These are phyloP conservation scores for Odontesthes bonariensis DNA, from an alignment of 2,113 vertebrate genomes.

Conservation along the genomic window DNA sequence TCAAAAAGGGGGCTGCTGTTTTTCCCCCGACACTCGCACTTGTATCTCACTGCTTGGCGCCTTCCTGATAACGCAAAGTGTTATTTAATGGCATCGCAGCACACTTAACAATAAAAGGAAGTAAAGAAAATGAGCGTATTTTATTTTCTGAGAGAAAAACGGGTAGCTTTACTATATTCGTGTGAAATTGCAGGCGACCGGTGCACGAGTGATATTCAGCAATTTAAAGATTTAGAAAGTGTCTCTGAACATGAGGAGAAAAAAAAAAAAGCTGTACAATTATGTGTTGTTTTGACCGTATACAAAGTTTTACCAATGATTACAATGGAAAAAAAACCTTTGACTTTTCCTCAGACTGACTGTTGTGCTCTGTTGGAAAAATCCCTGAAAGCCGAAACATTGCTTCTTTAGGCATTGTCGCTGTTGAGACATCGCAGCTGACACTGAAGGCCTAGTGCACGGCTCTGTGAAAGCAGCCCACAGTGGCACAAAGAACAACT, in stretches of 20 bases:
- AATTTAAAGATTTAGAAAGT: neutral
- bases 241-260: neutral
- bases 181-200: slow-evolving; percentile 3
- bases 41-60: neutral
- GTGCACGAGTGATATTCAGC: neutral
- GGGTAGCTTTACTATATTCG: slow-evolving; percentile 28
- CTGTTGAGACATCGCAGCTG: neutral
- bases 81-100: slow-evolving; percentile 7
- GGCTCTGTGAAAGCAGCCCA: slow-evolving; percentile 1
- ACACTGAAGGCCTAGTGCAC: neutral
- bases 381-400: slow-evolving; percentile 51
- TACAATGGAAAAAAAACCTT: neutral
- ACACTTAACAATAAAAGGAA: slow-evolving; percentile 23
- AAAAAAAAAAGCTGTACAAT: neutral
- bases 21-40: neutral
- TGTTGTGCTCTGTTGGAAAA: neutral
- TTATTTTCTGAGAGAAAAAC: slow-evolving; percentile 43
- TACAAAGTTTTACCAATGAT: slow-evolving; percentile 6
- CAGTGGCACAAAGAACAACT: neutral
- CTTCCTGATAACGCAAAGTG: neutral
- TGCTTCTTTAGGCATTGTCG: slow-evolving; percentile 19
- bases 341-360: neutral
- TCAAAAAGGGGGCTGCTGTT: slow-evolving; percentile 4
- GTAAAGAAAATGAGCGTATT: slow-evolving; percentile 20
- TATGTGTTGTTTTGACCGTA: neutral